Evolutionary conservation across 2,113 vertebrate genomes (phyloP).

Genomic region (Grammomys surdaster): DNA sequence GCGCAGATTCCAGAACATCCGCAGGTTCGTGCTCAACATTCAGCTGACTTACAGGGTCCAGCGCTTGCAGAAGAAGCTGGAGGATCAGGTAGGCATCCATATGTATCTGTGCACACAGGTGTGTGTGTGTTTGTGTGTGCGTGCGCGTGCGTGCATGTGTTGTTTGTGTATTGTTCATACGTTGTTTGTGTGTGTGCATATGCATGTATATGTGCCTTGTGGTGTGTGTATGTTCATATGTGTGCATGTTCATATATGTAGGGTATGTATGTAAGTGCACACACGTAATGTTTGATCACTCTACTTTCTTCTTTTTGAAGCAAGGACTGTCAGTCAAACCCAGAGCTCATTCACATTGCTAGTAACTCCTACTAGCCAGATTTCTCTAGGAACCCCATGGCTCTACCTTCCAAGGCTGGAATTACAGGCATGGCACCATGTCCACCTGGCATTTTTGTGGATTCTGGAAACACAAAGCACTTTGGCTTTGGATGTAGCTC

Average conservation of each 20-base stretch:
- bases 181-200: background rate
- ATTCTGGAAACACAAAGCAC: background rate
- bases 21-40: conserved; percentile 95
- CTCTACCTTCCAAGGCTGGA: background rate
- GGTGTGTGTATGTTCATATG: no score
- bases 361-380: background rate
- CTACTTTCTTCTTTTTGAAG: background rate
- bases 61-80: conserved; percentile 93
- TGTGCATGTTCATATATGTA: background rate
- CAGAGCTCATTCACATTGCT: background rate
- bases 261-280: background rate
- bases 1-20: conserved; percentile 94
- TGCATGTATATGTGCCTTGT: background rate
- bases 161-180: no score
- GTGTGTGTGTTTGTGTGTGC: background rate
- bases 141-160: background rate
- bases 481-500: background rate
- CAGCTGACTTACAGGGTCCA: conserved; percentile 97
- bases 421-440: background rate
- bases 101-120: background rate
- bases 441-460: no score
- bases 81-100: conserved; percentile 91
- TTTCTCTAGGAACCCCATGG: no score
- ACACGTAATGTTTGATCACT: background rate
- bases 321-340: background rate